phyloP scores from a whole-genome alignment of 2,888 invertebrate species.

The Yponomeuta malinellus region DNA sequence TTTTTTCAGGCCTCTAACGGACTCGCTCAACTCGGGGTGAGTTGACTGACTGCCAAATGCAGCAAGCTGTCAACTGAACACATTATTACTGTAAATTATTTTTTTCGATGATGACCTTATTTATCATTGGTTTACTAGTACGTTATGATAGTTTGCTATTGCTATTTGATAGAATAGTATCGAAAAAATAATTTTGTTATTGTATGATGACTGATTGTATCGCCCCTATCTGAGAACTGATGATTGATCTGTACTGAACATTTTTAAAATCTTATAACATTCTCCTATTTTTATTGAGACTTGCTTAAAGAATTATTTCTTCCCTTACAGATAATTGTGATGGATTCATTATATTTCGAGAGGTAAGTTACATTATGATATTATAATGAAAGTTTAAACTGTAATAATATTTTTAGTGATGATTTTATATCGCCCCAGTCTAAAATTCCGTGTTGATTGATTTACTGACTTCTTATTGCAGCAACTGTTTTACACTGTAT shows the following conservation, averaged over 20 bases:
- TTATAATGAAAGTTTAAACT: not conserved
- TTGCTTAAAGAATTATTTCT: no score
- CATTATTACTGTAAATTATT: no score
- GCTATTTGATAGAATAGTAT: no score
- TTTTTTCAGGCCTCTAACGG: not conserved
- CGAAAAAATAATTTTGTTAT: not conserved
- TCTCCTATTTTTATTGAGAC: no score
- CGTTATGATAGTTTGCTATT: no score
- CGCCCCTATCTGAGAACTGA: slow-evolving; percentile 57
- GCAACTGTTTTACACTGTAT: not conserved
- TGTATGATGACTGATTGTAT: slow-evolving; percentile 31
- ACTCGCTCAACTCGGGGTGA: not conserved
- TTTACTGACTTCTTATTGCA: slow-evolving; percentile 4
- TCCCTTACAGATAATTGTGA: not conserved
- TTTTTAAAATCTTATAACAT: not conserved
- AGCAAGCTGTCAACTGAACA: slow-evolving; percentile 13
- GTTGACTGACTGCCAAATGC: not conserved
- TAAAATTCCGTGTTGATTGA: slow-evolving; percentile 15
- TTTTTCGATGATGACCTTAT: no score
- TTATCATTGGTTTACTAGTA: no score
- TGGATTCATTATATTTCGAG: not conserved
- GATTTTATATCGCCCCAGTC: slow-evolving; percentile 16
- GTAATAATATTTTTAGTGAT: not conserved
- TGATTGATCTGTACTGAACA: slow-evolving; percentile 37
- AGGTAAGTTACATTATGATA: not conserved